phyloP scores from a whole-genome alignment of 2,797 vertebrate species.

The Takifugu ocellatus region DNA sequence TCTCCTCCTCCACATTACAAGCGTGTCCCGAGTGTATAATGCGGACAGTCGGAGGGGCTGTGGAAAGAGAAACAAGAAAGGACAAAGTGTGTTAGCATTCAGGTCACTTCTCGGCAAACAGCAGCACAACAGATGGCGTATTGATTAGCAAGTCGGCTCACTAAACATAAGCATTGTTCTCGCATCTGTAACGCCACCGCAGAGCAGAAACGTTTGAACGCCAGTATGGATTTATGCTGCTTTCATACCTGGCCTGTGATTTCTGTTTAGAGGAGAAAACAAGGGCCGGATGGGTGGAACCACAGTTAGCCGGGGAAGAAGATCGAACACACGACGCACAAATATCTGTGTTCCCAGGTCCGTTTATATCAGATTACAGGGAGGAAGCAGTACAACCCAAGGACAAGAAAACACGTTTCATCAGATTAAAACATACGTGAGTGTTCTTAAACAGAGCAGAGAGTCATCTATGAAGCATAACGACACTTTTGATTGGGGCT shows the following conservation, averaged over 20 bases:
- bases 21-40: constrained; percentile 96
- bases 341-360: too few species aligned
- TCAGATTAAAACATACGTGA: too few species aligned
- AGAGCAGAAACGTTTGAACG: constrained; percentile 2
- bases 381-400: too few species aligned
- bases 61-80: constrained; percentile 5
- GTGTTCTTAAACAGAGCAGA: too few species aligned
- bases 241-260: constrained; percentile 7
- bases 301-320: too few species aligned
- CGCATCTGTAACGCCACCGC: constrained; percentile 8
- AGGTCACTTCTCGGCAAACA: constrained; percentile 26
- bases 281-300: too few species aligned
- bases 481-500: too few species aligned
- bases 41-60: constrained; percentile 91
- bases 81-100: constrained; percentile 34
- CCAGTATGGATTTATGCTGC: constrained; percentile 3
- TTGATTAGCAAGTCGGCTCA: constrained; percentile 42
- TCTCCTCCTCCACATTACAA: constrained; percentile 96
- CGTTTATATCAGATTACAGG: too few species aligned
- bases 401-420: too few species aligned
- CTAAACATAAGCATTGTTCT: constrained; percentile 21
- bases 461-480: too few species aligned
- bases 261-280: too few species aligned
- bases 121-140: constrained; percentile 40
- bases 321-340: too few species aligned